phyloP scores from a whole-genome alignment of 2,113 vertebrate genomes.

The Ariopsis seemanni region DNA sequence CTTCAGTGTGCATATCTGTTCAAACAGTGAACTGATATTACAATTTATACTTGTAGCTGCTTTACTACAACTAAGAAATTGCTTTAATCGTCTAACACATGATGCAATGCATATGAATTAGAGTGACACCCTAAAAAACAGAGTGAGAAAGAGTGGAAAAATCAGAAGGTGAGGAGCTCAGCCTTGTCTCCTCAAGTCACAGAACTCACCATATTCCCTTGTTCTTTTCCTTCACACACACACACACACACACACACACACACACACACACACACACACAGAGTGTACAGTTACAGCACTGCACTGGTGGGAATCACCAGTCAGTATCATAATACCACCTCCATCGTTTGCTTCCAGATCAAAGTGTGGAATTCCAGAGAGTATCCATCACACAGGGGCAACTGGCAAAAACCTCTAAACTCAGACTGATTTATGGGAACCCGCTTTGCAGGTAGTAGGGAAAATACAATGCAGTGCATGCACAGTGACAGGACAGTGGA shows the following conservation, averaged over 20 bases:
- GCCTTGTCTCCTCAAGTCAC: neutral
- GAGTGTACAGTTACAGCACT: slow-evolving; percentile 37
- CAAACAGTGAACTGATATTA: neutral
- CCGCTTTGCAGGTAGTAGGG: slow-evolving; percentile 38
- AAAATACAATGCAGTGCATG: neutral
- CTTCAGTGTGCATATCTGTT: neutral
- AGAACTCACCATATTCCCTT: neutral
- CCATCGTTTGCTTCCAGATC: slow-evolving; percentile 35
- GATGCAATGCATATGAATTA: slow-evolving; percentile 28
- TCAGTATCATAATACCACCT: slow-evolving; percentile 12
- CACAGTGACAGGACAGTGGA: neutral
- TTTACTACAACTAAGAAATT: neutral
- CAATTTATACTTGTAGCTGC: neutral
- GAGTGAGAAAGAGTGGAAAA: slow-evolving; percentile 41
- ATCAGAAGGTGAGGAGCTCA: neutral
- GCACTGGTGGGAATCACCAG: neutral
- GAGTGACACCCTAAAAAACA: slow-evolving; percentile 19
- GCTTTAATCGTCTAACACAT: neutral
- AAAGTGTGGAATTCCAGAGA: slow-evolving; percentile 36
- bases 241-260: slow-evolving; percentile 13
- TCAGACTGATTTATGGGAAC: slow-evolving; percentile 44
- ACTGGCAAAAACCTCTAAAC: slow-evolving; percentile 29
- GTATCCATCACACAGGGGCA: slow-evolving; percentile 33
- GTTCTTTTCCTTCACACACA: neutral
- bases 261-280: slow-evolving; percentile 11